These are phyloP conservation scores for Anticlea derivata DNA, from an alignment of 2,888 invertebrate species.

Conservation along the genomic window DNA sequence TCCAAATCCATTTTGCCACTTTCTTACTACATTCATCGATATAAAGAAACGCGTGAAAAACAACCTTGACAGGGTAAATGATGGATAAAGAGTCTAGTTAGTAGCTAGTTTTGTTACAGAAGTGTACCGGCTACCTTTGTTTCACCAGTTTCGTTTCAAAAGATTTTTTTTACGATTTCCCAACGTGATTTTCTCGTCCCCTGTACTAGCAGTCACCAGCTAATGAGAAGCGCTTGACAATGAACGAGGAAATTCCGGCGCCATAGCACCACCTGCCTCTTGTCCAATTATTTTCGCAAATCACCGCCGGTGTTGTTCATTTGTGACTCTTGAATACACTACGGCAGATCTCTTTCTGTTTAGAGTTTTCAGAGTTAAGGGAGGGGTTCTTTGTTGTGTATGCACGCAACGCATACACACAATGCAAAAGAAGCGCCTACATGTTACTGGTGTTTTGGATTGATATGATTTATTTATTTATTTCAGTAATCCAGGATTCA, in stretches of 20 bases:
- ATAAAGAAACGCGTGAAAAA: too few species aligned
- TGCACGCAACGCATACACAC: too few species aligned
- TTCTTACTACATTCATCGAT: too few species aligned
- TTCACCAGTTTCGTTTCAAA: too few species aligned
- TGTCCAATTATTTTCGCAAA: constrained; percentile 66
- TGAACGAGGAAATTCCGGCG: constrained; percentile 68
- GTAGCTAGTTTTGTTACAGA: background rate
- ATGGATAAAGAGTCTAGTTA: too few species aligned
- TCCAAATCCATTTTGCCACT: too few species aligned
- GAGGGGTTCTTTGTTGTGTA: too few species aligned
- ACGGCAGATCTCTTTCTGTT: background rate
- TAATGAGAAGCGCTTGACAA: constrained; percentile 66
- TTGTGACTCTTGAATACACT: constrained; percentile 18
- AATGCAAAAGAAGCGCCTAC: too few species aligned
- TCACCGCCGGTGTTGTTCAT: constrained; percentile 44
- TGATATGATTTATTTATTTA: too few species aligned
- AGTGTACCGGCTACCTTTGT: background rate
- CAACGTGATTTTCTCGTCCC: constrained; percentile 21
- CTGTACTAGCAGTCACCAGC: constrained; percentile 40
- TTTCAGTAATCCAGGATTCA: too few species aligned
- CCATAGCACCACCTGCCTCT: constrained; percentile 54
- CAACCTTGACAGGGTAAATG: too few species aligned
- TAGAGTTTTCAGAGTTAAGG: background rate
- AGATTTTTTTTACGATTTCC: constrained; percentile 15
- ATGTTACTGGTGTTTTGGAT: too few species aligned